Evolutionary conservation across 2,888 invertebrate genomes (phyloP), one percentile per base, ranked within the genome.

Genomic region (Luperina testacea): DNA sequence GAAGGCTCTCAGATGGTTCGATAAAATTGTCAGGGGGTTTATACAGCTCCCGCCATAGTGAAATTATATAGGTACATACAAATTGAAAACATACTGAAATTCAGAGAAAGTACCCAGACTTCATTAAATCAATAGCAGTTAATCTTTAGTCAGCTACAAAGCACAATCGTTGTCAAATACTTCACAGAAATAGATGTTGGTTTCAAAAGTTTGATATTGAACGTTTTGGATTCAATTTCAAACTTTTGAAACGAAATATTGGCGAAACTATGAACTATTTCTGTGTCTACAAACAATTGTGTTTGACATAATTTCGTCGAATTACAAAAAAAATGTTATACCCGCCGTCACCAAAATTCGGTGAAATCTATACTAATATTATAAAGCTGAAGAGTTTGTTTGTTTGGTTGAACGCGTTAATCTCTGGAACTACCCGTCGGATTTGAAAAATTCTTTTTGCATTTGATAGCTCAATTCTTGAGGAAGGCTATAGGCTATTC

Each of bases 171-270:
- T 59, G 17, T 13, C n/a, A n/a, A 61, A 27, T 61, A 61, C 13
- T 32, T 75, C 8, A 48, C n/a, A 13, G 69, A 73, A 38, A 32
- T 72, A 38, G 20, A 32, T 32, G 24, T 24, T 57, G 17, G 24
- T 59, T 32, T 45, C n/a, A 13, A 72, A 32, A 17, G 45, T 8
- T 75, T 72, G 1, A 59, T 72, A 45, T 59, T 75, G 13, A 75
- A 59, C 45, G 57, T 24, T 57, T 57, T 24, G 3, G 57, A 24
- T 57, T 3, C 1, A 24, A 57, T 57, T 24, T 57, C 57, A 9
- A 57, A 24, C 24, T 57, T 57, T 57, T 24, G 57, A 11, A 59
- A 59, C 32, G 59, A 13, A 13, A 17, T 32, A 48, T 45, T 57
- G 6, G 57, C 17, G 15, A 42, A 71, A 75, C 57, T 45, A 38